These are phyloP conservation scores for Phaonia tiefii DNA, from an alignment of 2,888 invertebrate species.

Conservation along the genomic window DNA sequence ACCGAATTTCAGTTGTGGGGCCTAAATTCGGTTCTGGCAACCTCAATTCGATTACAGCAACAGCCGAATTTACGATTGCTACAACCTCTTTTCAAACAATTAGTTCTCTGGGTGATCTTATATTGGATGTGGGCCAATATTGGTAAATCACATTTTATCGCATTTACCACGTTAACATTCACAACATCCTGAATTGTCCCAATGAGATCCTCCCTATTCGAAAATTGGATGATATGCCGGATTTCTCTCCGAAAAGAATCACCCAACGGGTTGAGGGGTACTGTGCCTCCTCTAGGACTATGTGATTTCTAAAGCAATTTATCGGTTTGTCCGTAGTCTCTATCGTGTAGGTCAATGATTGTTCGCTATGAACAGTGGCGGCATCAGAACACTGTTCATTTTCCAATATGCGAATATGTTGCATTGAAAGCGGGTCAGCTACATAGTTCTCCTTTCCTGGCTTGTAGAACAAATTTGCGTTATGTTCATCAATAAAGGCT, in stretches of 20 bases:
- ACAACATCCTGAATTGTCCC: background rate
- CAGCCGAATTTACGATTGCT: too few relatives aligned
- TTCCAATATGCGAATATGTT: constrained; percentile 51
- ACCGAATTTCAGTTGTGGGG: too few relatives aligned
- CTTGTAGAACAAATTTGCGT: too few relatives aligned
- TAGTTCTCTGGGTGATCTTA: too few relatives aligned
- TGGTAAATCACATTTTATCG: too few relatives aligned
- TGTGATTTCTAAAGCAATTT: constrained; percentile 68
- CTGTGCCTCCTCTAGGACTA: constrained; percentile 58
- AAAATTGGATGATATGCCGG: background rate
- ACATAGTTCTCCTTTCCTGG: constrained; percentile 63
- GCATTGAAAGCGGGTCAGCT: constrained; percentile 55
- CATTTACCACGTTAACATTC: background rate
- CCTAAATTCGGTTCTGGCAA: too few relatives aligned
- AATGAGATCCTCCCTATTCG: background rate
- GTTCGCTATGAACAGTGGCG: constrained; percentile 53
- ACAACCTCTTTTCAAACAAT: too few relatives aligned
- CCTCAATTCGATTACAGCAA: too few relatives aligned
- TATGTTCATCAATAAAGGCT: too few relatives aligned
- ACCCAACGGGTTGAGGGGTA: background rate
- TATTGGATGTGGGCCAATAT: too few relatives aligned
- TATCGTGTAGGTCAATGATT: constrained; percentile 64
- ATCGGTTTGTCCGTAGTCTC: constrained; percentile 64
- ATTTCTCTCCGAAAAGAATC: background rate
- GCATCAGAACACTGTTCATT: constrained; percentile 39